Evolutionary conservation across 2,113 vertebrate species (phyloP), one percentile per base, ranked within the genome.

Genomic region (Equus przewalskii): DNA sequence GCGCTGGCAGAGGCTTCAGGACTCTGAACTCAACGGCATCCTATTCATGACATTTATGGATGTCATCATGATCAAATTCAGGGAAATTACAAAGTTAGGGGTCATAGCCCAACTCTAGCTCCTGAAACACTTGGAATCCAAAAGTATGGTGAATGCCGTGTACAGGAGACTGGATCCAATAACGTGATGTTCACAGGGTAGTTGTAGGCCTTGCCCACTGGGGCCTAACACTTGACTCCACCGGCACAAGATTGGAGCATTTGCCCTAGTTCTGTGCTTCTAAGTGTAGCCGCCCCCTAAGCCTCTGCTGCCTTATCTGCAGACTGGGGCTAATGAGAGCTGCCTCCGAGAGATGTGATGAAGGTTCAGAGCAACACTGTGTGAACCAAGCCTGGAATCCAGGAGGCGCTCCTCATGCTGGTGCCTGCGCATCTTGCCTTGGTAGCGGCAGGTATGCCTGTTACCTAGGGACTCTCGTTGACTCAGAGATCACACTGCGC

Each of bases 401-500:
- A 26, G 6, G 7, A 54, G 49, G 58, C 26, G 14, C 56, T 85
- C 58, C 0, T 11, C 46, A 16, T 3, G 6, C 2, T 4, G 46
- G 67, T 21, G 56, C 54, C 60, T 56, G 26, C 3, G 8, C n/a
- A 13, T 10, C 24, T 21, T 33, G 36, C 67, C 76, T 65, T 10
- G 49, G 82, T 12, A 56, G 49, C 89, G 46, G 69, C 24, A 44
- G 36, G 22, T 26, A 33, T 28, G 65, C 54, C 76, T 3, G 3
- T 54, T 21, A 21, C 30, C 44, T 6, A 7, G 56, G 36, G 51
- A 28, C 19, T 76, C 96, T 62, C 2, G 14, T 1, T 51, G 94
- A 91, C n/a, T 21, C 26, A n/a, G 36, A 19, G 56, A 19, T 36
- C 16, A 5, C 0, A 9, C 58, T 58, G 30, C 0, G 0, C 3